Conservation (phyloP, 2,113 vertebrate species). For the Sciurus niger region DNA sequence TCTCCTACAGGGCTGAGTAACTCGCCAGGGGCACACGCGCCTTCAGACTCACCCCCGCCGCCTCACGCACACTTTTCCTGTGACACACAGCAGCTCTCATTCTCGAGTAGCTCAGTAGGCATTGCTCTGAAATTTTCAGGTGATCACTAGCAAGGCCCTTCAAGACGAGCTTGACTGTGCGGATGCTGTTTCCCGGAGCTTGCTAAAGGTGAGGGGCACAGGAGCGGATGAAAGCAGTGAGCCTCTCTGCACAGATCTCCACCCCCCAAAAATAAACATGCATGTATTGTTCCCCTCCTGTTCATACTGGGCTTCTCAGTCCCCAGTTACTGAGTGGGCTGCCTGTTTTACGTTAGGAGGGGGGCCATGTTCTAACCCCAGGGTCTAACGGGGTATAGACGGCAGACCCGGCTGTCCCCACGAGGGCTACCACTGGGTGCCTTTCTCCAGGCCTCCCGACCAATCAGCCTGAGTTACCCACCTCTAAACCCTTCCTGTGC, state of each 20-base stretch:
- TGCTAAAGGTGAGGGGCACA: too few relatives aligned
- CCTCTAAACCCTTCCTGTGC: fast-evolving
- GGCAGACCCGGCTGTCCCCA: neutral
- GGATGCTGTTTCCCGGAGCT: fast-evolving
- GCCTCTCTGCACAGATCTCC: neutral
- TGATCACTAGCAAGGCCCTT: neutral
- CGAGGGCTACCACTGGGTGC: fast-evolving
- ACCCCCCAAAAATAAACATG: fast-evolving
- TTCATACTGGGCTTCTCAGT: neutral
- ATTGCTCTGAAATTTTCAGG: too few relatives aligned
- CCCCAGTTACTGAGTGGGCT: neutral
- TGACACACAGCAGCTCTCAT: fast-evolving
- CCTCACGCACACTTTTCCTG: fast-evolving
- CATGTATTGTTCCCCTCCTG: too few relatives aligned
- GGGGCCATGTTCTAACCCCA: neutral
- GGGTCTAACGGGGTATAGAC: neutral
- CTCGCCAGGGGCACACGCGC: fast-evolving
- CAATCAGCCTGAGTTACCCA: neutral
- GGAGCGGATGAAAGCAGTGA: neutral
- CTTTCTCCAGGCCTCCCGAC: fast-evolving
- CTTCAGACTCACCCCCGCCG: neutral
- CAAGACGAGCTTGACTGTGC: neutral
- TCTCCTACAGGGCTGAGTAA: neutral
- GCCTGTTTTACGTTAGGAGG: neutral
- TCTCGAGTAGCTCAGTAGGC: neutral